Evolutionary conservation across 1,140 invertebrate species (phyloP).

Genomic region (Reticulitermes speratus): DNA sequence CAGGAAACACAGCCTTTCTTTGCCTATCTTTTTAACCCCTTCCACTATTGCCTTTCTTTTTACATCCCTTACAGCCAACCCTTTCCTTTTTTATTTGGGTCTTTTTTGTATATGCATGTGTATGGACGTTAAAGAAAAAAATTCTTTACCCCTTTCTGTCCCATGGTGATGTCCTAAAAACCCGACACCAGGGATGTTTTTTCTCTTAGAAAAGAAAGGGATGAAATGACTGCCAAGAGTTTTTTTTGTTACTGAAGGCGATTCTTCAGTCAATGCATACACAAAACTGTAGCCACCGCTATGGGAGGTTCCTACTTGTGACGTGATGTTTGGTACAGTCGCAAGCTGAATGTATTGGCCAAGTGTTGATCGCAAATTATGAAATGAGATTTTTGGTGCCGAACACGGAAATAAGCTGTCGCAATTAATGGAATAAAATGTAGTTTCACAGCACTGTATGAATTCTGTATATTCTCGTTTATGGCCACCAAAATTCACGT

Average conservation of each 20-base stretch:
- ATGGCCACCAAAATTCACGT: too few species aligned
- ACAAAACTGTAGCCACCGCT: not conserved
- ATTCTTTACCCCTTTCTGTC: slow-evolving; percentile 2
- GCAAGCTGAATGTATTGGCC: too few species aligned
- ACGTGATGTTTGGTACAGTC: not conserved
- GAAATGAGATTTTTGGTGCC: too few species aligned
- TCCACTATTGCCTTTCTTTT: not conserved
- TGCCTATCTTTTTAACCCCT: slow-evolving; percentile 2
- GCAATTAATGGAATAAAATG: too few species aligned
- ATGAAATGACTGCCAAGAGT: slow-evolving; percentile 1
- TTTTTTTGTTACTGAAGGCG: not conserved
- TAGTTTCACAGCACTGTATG: too few species aligned
- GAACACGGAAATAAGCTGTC: too few species aligned
- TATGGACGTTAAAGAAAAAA: slow-evolving; percentile 16
- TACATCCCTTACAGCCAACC: slow-evolving; percentile 14
- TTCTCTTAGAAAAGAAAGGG: slow-evolving; percentile 1
- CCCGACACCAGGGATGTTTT: slow-evolving; percentile 8
- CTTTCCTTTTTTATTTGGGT: not conserved
- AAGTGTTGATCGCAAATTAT: too few species aligned
- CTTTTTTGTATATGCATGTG: not conserved
- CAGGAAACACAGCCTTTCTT: slow-evolving; percentile 14
- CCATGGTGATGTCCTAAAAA: not conserved
- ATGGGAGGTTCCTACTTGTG: not conserved
- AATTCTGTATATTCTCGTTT: too few species aligned
- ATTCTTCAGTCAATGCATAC: not conserved